A percentile compares a stretch with the other conserved stretches of the same genome.
These are phyloP conservation scores for Cebidichthys violaceus DNA, from an alignment of 2,113 vertebrate species.

Conservation along the genomic window DNA sequence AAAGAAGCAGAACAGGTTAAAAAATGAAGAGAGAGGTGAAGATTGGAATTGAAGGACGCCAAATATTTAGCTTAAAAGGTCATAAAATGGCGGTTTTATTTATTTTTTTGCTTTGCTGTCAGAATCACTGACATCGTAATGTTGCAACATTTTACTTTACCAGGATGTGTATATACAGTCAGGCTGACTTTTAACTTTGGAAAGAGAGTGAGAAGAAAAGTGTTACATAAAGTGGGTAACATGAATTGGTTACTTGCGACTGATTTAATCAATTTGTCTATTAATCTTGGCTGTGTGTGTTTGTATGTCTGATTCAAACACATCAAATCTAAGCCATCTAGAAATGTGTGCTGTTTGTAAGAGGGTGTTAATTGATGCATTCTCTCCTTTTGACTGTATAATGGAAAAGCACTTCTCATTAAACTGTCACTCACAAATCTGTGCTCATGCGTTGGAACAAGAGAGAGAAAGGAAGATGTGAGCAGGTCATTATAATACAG, in stretches of 20 bases:
- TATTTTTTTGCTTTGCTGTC: background rate
- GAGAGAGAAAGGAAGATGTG: slow-evolving; percentile 50
- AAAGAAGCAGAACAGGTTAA: background rate
- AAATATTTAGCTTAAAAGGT: slow-evolving; percentile 10
- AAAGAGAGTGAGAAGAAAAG: slow-evolving; percentile 6
- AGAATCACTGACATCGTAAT: background rate
- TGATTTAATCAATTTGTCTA: slow-evolving; percentile 44
- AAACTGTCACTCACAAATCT: slow-evolving; percentile 75
- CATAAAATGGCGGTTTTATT: background rate
- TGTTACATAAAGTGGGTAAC: too few species aligned
- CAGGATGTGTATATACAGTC: background rate
- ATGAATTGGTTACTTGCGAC: slow-evolving; percentile 35
- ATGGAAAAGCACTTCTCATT: slow-evolving; percentile 78
- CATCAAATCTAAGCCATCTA: slow-evolving; percentile 37
- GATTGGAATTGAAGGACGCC: slow-evolving; percentile 6
- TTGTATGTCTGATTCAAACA: slow-evolving; percentile 17
- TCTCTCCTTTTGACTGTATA: slow-evolving; percentile 75
- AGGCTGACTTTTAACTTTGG: slow-evolving; percentile 16
- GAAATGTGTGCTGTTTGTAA: slow-evolving; percentile 64
- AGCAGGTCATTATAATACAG: slow-evolving; percentile 72
- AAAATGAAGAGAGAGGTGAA: background rate
- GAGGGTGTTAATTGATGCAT: slow-evolving; percentile 76
- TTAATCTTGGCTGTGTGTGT: slow-evolving; percentile 24
- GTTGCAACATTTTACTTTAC: background rate
- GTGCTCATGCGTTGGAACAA: slow-evolving; percentile 29